Evolutionary conservation across 53 echinoderm and acorn worm species (phyloP).

Genomic region (Hippasteria phrygiana): DNA sequence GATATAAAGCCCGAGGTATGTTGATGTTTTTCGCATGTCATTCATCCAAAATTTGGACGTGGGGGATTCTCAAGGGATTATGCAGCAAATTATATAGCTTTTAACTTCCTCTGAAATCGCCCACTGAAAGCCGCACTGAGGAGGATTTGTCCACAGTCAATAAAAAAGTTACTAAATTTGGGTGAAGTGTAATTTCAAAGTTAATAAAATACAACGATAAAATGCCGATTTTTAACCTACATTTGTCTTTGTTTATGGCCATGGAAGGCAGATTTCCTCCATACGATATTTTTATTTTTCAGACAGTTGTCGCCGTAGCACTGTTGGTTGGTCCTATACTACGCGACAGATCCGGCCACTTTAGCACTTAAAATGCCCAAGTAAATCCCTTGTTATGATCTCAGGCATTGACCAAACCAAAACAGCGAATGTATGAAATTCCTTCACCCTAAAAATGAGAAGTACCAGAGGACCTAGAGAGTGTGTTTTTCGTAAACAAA

Average conservation of each 20-base stretch:
- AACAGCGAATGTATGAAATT: constrained; percentile 42
- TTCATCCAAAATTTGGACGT: constrained; percentile 17
- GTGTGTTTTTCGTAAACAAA: constrained; percentile 3
- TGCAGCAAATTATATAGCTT: background rate
- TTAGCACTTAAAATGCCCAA: constrained; percentile 58
- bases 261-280: background rate
- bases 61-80: background rate
- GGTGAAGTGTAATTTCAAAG: background rate
- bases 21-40: constrained; percentile 60
- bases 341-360: constrained; percentile 2
- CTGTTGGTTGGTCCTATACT: background rate
- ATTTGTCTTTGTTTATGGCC: background rate
- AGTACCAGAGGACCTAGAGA: constrained; percentile 9
- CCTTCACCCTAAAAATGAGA: constrained; percentile 1
- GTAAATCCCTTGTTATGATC: constrained; percentile 55
- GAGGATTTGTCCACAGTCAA: background rate
- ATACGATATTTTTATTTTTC: background rate
- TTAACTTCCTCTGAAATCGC: constrained; percentile 4
- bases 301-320: constrained; percentile 14
- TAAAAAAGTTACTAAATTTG: background rate
- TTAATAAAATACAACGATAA: background rate
- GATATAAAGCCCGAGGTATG: constrained; percentile 30
- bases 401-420: background rate
- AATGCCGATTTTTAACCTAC: background rate
- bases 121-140: background rate